Percentiles rank a stretch among this genome's conserved stretches.
phyloP scores from a whole-genome alignment of 2,113 vertebrate species.

The Tor tambroides region DNA sequence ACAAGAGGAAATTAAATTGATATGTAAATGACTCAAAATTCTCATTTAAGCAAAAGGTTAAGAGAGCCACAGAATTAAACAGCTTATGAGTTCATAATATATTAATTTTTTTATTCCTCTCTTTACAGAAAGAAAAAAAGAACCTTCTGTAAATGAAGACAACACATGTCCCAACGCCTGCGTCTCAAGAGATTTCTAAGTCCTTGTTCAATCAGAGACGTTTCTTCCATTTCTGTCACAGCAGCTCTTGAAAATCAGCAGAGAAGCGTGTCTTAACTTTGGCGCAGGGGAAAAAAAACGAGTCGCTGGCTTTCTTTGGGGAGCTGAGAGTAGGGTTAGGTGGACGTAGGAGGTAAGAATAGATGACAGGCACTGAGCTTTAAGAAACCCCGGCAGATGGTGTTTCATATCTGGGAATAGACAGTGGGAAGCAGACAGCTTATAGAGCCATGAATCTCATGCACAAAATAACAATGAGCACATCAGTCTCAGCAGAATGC shows the following conservation, averaged over 20 bases:
- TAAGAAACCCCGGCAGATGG: conserved; percentile 69
- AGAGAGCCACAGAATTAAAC: conserved; percentile 73
- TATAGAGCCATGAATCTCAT: conserved; percentile 50
- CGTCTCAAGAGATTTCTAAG: conserved; percentile 60
- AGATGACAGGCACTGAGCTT: conserved; percentile 36
- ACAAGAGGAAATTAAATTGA: conserved; percentile 76
- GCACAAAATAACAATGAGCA: conserved; percentile 51
- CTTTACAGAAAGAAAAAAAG: conserved; percentile 15
- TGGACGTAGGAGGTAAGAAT: conserved; percentile 44
- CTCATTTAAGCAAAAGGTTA: conserved; percentile 77
- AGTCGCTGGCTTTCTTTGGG: conserved; percentile 37
- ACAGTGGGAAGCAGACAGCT: conserved; percentile 19
- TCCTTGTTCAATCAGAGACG: conserved; percentile 64
- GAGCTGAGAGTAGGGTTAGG: conserved; percentile 26
- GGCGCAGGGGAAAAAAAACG: conserved; percentile 44
- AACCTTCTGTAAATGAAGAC: conserved; percentile 65
- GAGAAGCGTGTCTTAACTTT: conserved; percentile 52
- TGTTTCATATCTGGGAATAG: conserved; percentile 63
- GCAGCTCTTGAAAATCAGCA: conserved; percentile 57
- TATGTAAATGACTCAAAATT: conserved; percentile 78
- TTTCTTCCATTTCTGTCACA: conserved; percentile 58
- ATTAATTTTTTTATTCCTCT: conserved; percentile 46
- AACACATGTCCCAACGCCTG: conserved; percentile 68
- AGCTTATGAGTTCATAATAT: conserved; percentile 77
- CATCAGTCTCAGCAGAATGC: conserved; percentile 27